These are phyloP conservation scores for Sylvia atricapilla DNA, from an alignment of 2,113 vertebrate species.

Conservation along the genomic window DNA sequence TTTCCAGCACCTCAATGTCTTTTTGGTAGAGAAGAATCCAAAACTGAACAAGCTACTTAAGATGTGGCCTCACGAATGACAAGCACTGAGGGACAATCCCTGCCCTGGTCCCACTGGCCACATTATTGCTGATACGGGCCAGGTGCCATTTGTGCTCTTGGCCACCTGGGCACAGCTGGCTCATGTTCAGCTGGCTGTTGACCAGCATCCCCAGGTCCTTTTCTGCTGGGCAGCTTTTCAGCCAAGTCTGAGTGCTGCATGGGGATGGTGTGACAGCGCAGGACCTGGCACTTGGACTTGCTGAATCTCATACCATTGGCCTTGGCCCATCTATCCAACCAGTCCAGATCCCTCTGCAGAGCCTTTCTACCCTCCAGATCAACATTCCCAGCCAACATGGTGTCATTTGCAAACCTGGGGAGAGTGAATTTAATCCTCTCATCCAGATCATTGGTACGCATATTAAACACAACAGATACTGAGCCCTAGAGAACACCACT, in stretches of 20 bases:
- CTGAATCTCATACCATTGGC: accelerated
- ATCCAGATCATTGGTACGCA: accelerated
- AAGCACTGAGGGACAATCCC: not conserved
- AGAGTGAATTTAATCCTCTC: not conserved
- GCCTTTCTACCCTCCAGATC: not conserved
- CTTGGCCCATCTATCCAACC: not conserved
- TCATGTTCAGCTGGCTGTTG: not conserved
- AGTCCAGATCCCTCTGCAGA: not conserved
- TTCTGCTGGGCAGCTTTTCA: not conserved
- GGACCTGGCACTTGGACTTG: not conserved
- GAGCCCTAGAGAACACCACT: not conserved
- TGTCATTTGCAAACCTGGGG: not conserved
- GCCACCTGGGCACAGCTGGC: not conserved
- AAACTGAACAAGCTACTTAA: not conserved
- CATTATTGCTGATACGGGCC: not conserved
- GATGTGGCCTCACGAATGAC: not conserved
- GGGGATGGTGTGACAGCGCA: not conserved
- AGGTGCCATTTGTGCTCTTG: not conserved
- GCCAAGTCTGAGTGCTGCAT: not conserved
- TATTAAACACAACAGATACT: not conserved
- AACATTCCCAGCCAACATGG: not conserved
- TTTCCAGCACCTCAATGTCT: not conserved
- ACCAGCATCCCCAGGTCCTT: not conserved
- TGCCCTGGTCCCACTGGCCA: not conserved
- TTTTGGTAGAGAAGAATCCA: not conserved